These are phyloP conservation scores for Sinosuthora webbiana DNA, from an alignment of 2,113 vertebrate species.

Conservation along the genomic window DNA sequence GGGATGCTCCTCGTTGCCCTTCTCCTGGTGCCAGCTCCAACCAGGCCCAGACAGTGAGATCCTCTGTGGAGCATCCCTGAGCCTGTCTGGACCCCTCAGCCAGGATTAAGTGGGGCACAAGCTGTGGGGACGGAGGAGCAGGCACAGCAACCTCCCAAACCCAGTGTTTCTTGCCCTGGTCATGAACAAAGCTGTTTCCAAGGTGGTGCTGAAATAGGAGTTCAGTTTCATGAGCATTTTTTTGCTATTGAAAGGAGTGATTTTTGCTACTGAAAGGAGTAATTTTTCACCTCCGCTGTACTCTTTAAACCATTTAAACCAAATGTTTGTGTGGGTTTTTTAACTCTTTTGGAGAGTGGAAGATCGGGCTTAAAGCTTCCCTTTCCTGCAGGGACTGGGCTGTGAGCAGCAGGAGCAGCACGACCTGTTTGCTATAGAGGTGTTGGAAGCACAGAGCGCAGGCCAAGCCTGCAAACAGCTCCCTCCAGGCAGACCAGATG, in stretches of 20 bases:
- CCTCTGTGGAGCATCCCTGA: not conserved
- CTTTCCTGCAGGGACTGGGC: not conserved
- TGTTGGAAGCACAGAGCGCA: not conserved
- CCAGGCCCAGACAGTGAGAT: not conserved
- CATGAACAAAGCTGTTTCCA: not conserved
- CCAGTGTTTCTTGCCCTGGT: rapidly evolving
- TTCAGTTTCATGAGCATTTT: not conserved
- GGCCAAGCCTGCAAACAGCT: not conserved
- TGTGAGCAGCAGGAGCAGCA: not conserved
- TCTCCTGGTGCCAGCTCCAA: rapidly evolving
- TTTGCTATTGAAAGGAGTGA: not conserved
- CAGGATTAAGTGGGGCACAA: too few species aligned
- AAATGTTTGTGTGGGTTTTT: not conserved
- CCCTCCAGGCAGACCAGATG: not conserved
- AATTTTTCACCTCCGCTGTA: not conserved
- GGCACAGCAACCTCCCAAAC: not conserved
- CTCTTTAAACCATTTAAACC: not conserved
- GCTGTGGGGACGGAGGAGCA: not conserved
- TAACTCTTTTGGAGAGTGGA: not conserved
- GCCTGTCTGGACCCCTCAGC: not conserved
- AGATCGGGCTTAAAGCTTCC: not conserved
- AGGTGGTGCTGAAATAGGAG: not conserved
- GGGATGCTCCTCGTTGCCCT: not conserved
- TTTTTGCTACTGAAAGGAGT: not conserved
- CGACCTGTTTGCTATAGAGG: not conserved